Percentiles rank a stretch among this genome's conserved stretches.
phyloP scores from a whole-genome alignment of 1,140 invertebrate genomes.

The Drosophila aff. region DNA sequence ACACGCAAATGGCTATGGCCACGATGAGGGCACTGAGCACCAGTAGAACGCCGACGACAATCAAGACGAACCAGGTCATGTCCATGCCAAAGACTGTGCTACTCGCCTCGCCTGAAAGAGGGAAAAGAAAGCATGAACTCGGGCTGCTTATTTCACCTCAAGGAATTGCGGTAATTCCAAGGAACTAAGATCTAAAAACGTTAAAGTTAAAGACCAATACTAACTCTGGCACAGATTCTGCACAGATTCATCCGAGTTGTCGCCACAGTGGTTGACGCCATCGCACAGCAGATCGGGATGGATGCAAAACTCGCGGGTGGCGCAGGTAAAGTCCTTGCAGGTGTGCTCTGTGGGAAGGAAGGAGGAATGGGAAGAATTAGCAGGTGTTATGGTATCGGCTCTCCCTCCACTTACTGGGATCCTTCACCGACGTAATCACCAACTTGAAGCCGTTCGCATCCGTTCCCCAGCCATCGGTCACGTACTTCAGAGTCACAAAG shows the following conservation, averaged over 20 bases:
- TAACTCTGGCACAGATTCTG: conserved; percentile 93
- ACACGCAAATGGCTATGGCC: conserved; percentile 90
- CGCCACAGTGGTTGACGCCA: conserved; percentile 96
- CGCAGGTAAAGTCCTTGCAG: conserved; percentile 95
- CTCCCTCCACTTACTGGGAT: conserved; percentile 91
- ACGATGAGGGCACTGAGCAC: conserved; percentile 89
- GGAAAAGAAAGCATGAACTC: conserved; percentile 6
- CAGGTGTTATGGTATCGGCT: conserved; percentile 1
- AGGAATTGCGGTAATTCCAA: not conserved
- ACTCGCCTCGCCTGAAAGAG: conserved; percentile 88
- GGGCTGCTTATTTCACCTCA: no score
- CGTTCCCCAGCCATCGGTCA: conserved; percentile 96
- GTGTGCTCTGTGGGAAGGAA: conserved; percentile 89
- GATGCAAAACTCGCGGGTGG: conserved; percentile 94
- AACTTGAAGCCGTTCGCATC: conserved; percentile 96
- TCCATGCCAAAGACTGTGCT: conserved; percentile 91
- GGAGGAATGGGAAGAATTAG: conserved; percentile 2
- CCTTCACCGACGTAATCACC: conserved; percentile 97
- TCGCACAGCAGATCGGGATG: conserved; percentile 95
- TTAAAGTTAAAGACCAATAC: conserved; percentile 48
- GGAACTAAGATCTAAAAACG: not conserved
- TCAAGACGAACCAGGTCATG: conserved; percentile 90
- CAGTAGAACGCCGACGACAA: conserved; percentile 89
- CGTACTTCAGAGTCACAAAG: conserved; percentile 96
- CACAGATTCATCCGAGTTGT: conserved; percentile 94